These are phyloP conservation scores for Drosophila simulans DNA, from an alignment of 1,140 invertebrate species.

Conservation along the genomic window DNA sequence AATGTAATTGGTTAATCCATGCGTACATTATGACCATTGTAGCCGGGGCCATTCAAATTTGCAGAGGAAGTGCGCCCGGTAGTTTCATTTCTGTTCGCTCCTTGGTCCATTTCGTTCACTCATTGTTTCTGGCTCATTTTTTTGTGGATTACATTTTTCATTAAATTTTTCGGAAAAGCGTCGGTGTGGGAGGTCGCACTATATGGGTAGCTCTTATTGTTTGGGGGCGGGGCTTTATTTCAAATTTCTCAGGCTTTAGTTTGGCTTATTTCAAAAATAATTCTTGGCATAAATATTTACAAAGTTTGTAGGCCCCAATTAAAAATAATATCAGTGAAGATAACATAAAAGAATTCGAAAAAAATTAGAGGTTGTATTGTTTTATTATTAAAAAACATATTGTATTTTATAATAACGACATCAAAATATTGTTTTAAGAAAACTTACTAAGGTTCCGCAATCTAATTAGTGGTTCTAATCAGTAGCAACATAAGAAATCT, in stretches of 20 bases:
- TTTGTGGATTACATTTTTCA: conserved; percentile 46
- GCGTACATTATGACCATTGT: conserved; percentile 74
- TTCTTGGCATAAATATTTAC: too few relatives aligned
- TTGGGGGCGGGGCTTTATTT: not conserved
- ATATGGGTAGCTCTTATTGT: not conserved
- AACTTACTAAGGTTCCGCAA: too few relatives aligned
- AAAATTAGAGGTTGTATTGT: too few relatives aligned
- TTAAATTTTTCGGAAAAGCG: conserved; percentile 30
- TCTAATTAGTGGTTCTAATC: conserved; percentile 2
- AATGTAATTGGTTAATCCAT: conserved; percentile 84
- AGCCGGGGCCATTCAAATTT: conserved; percentile 51
- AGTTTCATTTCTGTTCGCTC: conserved; percentile 39
- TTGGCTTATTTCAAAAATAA: not conserved
- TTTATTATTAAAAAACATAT: too few relatives aligned
- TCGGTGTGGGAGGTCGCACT: conserved; percentile 3
- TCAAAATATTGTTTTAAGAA: not conserved
- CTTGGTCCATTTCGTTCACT: conserved; percentile 14
- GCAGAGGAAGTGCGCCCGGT: conserved; percentile 60
- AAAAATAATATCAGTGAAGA: too few relatives aligned
- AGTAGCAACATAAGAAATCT: conserved; percentile 4
- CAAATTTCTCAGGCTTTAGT: not conserved
- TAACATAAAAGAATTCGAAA: too few relatives aligned
- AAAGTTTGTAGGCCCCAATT: not conserved
- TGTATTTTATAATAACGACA: too few relatives aligned
- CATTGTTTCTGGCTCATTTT: conserved; percentile 43